These are phyloP conservation scores for Protonemura montana DNA, from an alignment of 2,888 invertebrate species.

Conservation along the genomic window DNA sequence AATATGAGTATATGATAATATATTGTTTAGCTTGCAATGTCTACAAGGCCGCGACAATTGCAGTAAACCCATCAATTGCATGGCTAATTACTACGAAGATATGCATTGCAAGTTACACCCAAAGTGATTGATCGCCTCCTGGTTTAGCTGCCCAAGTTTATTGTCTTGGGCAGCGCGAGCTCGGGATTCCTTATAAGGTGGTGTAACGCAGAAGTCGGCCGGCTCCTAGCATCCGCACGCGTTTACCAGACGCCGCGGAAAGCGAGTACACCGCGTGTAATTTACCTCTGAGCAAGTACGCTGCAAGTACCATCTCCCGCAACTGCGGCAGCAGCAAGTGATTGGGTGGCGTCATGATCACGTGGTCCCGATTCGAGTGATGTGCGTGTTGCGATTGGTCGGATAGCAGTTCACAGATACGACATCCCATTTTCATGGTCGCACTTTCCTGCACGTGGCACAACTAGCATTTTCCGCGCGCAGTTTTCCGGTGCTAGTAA, in stretches of 20 bases:
- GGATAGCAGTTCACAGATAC: slow-evolving; percentile 45
- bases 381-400: slow-evolving; percentile 40
- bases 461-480: neutral
- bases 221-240: neutral
- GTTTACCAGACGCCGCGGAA: no score
- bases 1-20: no score
- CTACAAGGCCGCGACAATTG: neutral
- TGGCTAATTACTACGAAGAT: neutral
- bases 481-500: neutral
- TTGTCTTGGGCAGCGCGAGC: neutral
- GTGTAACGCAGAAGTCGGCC: neutral
- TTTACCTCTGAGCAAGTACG: slow-evolving; percentile 71
- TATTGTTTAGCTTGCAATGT: neutral
- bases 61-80: neutral
- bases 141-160: neutral
- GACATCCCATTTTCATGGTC: slow-evolving; percentile 42
- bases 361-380: slow-evolving; percentile 27
- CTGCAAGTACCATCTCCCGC: slow-evolving; percentile 71
- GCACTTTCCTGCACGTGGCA: neutral
- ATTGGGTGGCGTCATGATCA: slow-evolving; percentile 27
- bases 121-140: neutral
- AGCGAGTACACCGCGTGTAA: no score
- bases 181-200: neutral
- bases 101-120: neutral
- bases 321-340: slow-evolving; percentile 62